Conservation (phyloP, 1,140 invertebrate genomes). For the Patella vulgata region DNA sequence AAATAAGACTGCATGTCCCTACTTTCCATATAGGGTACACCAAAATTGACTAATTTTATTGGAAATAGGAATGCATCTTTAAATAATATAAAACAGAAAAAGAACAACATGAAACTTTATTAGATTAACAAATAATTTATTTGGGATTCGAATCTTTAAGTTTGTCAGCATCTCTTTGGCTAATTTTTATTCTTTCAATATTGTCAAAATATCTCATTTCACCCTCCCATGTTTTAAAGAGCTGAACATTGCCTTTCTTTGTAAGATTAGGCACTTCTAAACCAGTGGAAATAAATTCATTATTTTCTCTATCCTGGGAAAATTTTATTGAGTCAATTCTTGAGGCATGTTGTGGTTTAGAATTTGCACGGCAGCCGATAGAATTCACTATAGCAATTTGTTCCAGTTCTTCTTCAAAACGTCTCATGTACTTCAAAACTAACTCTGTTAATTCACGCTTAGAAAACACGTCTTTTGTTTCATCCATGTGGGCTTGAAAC, state of each 20-base stretch:
- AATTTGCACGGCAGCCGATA: slow-evolving; percentile 48
- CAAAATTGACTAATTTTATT: too few relatives aligned
- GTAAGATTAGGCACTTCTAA: slow-evolving; percentile 57
- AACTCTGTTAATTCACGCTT: slow-evolving; percentile 44
- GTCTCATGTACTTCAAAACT: slow-evolving; percentile 35
- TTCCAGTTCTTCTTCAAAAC: slow-evolving; percentile 57
- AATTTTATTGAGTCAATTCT: slow-evolving; percentile 49
- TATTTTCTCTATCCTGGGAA: slow-evolving; percentile 47
- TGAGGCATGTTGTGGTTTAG: slow-evolving; percentile 43
- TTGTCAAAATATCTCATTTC: slow-evolving; percentile 49
- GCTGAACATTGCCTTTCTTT: slow-evolving; percentile 43
- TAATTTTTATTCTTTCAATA: slow-evolving; percentile 48
- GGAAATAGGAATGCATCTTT: too few relatives aligned
- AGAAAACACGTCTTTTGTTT: slow-evolving; percentile 36
- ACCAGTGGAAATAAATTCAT: slow-evolving; percentile 45
- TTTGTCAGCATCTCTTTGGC: slow-evolving; percentile 31
- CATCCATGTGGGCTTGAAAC: slow-evolving; percentile 44
- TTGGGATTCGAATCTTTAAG: slow-evolving; percentile 13
- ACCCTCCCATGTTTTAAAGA: slow-evolving; percentile 51
- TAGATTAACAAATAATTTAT: too few relatives aligned
- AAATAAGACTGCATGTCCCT: too few relatives aligned
- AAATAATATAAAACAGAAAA: too few relatives aligned
- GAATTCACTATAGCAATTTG: slow-evolving; percentile 55
- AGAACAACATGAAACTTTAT: too few relatives aligned
- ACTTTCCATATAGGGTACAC: too few relatives aligned